Conservation (phyloP, 2,888 invertebrate genomes). For the Gastrophysa polygoni region DNA sequence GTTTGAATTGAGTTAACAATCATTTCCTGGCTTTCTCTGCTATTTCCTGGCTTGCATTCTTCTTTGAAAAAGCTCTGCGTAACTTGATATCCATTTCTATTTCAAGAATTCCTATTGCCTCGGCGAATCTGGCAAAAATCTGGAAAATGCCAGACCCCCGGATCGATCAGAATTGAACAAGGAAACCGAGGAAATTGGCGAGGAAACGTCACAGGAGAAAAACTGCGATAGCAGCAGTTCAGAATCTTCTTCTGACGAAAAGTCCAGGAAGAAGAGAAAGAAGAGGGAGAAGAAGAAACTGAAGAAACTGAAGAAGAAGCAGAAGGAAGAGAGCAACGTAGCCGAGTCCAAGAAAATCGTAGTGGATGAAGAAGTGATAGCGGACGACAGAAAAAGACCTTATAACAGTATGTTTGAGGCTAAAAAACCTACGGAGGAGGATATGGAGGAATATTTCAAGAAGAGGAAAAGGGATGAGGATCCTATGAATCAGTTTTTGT, state of each 20-base stretch:
- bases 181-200: constrained; percentile 45
- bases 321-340: constrained; percentile 59
- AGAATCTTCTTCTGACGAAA: constrained; percentile 35
- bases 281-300: constrained; percentile 57
- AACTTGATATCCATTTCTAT: constrained; percentile 28
- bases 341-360: neutral
- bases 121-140: constrained; percentile 70
- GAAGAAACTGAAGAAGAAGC: constrained; percentile 55
- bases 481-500: constrained; percentile 80
- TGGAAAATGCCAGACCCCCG: constrained; percentile 25
- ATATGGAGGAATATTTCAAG: constrained; percentile 92
- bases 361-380: constrained; percentile 55
- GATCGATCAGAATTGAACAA: constrained; percentile 26
- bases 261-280: constrained; percentile 57
- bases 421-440: constrained; percentile 86
- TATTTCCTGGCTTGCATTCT: no score
- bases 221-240: constrained; percentile 33
- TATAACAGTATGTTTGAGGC: constrained; percentile 91
- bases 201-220: constrained; percentile 37
- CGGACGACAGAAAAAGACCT: constrained; percentile 89
- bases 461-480: constrained; percentile 86
- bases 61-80: no score
- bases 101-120: constrained; percentile 83
- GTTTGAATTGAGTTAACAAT: no score
- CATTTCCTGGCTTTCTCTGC: no score